Evolutionary conservation across 2,888 invertebrate genomes (phyloP).

Genomic region (Rosalia funebris): DNA sequence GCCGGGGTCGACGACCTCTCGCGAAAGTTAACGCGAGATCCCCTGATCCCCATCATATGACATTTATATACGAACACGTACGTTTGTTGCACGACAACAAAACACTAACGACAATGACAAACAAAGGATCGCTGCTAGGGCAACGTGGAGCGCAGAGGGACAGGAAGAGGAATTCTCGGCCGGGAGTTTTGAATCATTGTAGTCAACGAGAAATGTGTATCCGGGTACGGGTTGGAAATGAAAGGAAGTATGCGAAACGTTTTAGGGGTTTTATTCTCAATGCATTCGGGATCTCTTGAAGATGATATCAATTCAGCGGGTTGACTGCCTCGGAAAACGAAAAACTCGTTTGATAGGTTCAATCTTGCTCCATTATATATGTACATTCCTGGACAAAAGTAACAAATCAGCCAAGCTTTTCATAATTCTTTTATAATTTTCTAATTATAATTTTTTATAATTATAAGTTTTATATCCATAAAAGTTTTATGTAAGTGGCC

Average conservation of each 20-base stretch:
- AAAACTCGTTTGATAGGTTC: no score
- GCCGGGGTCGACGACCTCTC: constrained; percentile 58
- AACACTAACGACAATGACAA: constrained; percentile 17
- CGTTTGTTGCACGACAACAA: constrained; percentile 18
- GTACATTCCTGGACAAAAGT: no score
- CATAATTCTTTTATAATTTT: no score
- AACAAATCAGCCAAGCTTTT: no score
- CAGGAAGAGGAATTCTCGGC: constrained; percentile 15
- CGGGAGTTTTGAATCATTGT: constrained; percentile 5
- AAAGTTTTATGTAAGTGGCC: no score
- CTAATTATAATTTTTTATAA: no score
- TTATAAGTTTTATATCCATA: no score
- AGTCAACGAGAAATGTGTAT: constrained; percentile 9
- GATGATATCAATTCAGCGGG: background rate
- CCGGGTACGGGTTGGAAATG: constrained; percentile 3
- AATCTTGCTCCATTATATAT: no score
- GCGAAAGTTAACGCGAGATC: constrained; percentile 55
- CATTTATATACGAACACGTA: constrained; percentile 20
- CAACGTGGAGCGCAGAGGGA: constrained; percentile 16
- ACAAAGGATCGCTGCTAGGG: constrained; percentile 28
- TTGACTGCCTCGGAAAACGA: no score
- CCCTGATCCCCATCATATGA: constrained; percentile 26
- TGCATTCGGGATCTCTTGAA: constrained; percentile 10
- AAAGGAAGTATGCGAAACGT: background rate
- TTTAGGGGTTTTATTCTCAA: constrained; percentile 8